A percentile compares a stretch with the other conserved stretches of the same genome.
Evolutionary conservation across 2,888 invertebrate species (phyloP).

Genomic region (Pandemis corylana): DNA sequence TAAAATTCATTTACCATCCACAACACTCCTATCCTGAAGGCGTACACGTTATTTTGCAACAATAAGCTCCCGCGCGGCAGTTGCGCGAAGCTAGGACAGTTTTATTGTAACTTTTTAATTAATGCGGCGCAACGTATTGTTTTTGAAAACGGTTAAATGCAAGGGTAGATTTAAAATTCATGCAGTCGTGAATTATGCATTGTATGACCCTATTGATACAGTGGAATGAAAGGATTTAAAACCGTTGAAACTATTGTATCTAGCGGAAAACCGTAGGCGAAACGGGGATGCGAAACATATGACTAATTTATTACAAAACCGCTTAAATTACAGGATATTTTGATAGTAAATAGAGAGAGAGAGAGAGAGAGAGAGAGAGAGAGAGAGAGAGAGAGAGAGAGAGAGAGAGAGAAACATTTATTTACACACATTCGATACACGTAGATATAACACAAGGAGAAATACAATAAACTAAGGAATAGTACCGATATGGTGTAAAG

Average conservation of each 20-base stretch:
- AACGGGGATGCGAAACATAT: no score
- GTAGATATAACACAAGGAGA: no score
- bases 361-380: no score
- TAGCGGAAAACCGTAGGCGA: background rate
- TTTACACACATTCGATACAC: no score
- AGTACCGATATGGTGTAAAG: no score
- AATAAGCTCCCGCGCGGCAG: background rate
- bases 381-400: no score
- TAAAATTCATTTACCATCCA: slow-evolving; percentile 1
- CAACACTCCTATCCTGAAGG: background rate
- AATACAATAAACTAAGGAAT: no score
- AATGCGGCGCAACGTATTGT: slow-evolving; percentile 53
- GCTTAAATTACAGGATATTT: no score
- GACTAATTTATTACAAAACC: no score
- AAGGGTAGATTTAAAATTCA: slow-evolving; percentile 6
- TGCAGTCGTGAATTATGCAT: background rate
- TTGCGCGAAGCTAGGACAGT: slow-evolving; percentile 32
- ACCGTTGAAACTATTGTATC: background rate
- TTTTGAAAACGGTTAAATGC: slow-evolving; percentile 48
- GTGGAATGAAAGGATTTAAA: background rate
- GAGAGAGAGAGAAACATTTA: no score
- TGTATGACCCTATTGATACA: background rate
- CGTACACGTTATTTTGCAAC: background rate
- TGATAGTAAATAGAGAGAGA: no score
- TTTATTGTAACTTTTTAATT: slow-evolving; percentile 61